A percentile compares a stretch with the other conserved stretches of the same genome.
Evolutionary conservation across 2,888 invertebrate genomes (phyloP).

Genomic region (Trypoxylon attenuatum): DNA sequence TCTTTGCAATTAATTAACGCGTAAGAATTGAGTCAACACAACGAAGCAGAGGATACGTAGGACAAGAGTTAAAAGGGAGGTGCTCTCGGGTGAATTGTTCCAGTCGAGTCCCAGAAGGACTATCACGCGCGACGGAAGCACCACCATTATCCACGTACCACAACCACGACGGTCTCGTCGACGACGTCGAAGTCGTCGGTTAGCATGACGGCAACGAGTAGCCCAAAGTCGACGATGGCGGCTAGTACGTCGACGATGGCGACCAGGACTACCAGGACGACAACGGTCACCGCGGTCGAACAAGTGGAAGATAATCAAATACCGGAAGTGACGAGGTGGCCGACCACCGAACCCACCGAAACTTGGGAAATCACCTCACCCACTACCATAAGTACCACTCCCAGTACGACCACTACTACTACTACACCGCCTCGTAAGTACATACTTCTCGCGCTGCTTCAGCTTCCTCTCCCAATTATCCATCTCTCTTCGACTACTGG

Average conservation of each 20-base stretch:
- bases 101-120: constrained; percentile 93
- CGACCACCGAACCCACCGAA: constrained; percentile 64
- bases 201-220: constrained; percentile 75
- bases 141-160: constrained; percentile 72
- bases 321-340: constrained; percentile 67
- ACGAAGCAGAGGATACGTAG: neutral
- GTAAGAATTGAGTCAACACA: neutral
- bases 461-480: too few relatives aligned
- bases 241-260: constrained; percentile 55
- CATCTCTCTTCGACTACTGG: too few relatives aligned
- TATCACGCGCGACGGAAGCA: constrained; percentile 80
- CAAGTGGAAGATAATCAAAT: constrained; percentile 69
- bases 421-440: constrained; percentile 75
- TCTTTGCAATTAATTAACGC: neutral
- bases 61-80: neutral
- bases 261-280: constrained; percentile 71
- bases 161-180: constrained; percentile 75
- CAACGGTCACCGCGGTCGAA: constrained; percentile 56
- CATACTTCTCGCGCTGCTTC: too few relatives aligned
- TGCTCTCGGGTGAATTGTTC: constrained; percentile 63
- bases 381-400: constrained; percentile 73
- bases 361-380: constrained; percentile 63
- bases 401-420: constrained; percentile 70
- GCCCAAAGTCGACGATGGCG: constrained; percentile 76
- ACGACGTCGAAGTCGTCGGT: constrained; percentile 74